Evolutionary conservation across 2,888 invertebrate species (phyloP), one percentile per base, ranked within the genome.

Genomic region (Himalopsyche kuldschensis): DNA sequence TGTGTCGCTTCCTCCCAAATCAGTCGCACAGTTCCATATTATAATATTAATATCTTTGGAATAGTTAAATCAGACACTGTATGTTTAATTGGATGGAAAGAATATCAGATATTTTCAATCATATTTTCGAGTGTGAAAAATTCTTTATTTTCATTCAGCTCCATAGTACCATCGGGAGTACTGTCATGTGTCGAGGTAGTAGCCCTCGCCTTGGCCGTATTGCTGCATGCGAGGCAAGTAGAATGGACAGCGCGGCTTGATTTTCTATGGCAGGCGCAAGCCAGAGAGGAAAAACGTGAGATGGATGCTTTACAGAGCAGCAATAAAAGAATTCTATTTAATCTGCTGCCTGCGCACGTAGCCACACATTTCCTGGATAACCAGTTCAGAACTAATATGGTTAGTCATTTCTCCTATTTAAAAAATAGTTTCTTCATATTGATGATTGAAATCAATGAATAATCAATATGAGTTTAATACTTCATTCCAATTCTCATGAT

Each of bases 261-360:
- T 90, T 96, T 96, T 89, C 91, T 96, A 32, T 96, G 96, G 96
- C 96, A 96, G 89, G 92, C 95, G 86, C 95, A 97, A 92, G 97
- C 97, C 4, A 94, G 96, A 80, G 97, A 97, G 88, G 97, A 98
- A 90, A 97, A 97, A 89, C 93, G 95, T 80, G 97, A 97, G 89
- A 97, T 98, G 97, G 96, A 96, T 87, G 96, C 97, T n/a, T 90
- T 98, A 86, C 97, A 96, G 95, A 96, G 91, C 85, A 97, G 96
- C 87, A 98, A 97, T 90, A 94, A 95, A 89, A 92, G 97, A 88
- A 97, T 98, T 88, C 90, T 98, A 82, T 97, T 97, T 91, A 98
- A 98, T 91, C 92, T 98, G 86, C 92, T 98, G 82, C 98, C 98
- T 32, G 95, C 97, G 80, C 97, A 98, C 90, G 97, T 98, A 55